Percentiles rank a stretch among this genome's conserved stretches.
Evolutionary conservation across 2,888 invertebrate genomes (phyloP).

Genomic region (Lasioglossum calceatum): DNA sequence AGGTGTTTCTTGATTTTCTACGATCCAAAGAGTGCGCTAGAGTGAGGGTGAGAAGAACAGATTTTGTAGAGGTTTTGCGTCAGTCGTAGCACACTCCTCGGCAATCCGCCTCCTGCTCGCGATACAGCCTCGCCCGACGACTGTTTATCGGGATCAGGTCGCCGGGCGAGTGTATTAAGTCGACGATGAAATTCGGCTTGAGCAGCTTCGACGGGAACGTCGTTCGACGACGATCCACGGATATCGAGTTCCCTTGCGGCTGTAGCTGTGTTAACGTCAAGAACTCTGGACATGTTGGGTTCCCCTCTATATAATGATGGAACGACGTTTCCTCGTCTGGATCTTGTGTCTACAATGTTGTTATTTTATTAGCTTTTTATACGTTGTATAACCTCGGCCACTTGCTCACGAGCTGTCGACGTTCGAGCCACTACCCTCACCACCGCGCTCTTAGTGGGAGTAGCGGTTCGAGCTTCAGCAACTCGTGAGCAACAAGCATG

Average conservation of each 20-base stretch:
- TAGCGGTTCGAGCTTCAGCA: too few relatives aligned
- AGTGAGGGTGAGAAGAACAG: neutral
- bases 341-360: neutral
- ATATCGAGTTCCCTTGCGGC: too few relatives aligned
- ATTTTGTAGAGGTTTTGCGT: neutral
- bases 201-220: slow-evolving; percentile 86
- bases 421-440: neutral
- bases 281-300: slow-evolving; percentile 26
- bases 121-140: slow-evolving; percentile 83
- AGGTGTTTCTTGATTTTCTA: slow-evolving; percentile 14
- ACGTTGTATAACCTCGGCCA: neutral
- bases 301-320: slow-evolving; percentile 11
- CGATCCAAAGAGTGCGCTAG: slow-evolving; percentile 47
- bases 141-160: slow-evolving; percentile 83
- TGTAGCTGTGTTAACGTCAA: neutral
- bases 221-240: slow-evolving; percentile 15
- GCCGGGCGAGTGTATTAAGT: slow-evolving; percentile 86
- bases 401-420: neutral
- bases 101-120: slow-evolving; percentile 56
- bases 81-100: slow-evolving; percentile 22
- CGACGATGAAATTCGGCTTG: slow-evolving; percentile 87
- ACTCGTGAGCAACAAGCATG: neutral
- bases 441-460: too few relatives aligned
- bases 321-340: slow-evolving; percentile 30
- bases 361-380: neutral